A percentile compares a stretch with the other conserved stretches of the same genome.
phyloP scores from a whole-genome alignment of 2,797 vertebrate genomes.

The Xenops minutus region DNA sequence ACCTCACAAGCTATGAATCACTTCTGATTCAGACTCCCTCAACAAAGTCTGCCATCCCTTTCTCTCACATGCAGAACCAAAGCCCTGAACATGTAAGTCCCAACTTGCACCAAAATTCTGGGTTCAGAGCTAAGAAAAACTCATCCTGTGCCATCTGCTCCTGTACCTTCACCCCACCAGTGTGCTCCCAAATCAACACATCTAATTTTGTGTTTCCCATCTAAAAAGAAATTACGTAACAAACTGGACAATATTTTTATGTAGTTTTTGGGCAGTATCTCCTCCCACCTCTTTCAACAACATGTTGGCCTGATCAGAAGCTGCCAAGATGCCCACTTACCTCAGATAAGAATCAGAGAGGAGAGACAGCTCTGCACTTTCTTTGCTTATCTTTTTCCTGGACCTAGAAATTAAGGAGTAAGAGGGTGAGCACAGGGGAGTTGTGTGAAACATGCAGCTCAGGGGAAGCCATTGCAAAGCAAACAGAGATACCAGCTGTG shows the following conservation, averaged over 20 bases:
- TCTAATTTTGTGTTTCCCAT: neutral
- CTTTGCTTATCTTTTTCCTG: neutral
- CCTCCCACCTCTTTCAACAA: neutral
- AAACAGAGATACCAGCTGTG: neutral
- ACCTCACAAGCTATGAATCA: constrained; percentile 19
- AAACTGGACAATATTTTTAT: neutral
- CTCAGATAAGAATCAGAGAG: neutral
- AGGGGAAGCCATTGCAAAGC: neutral
- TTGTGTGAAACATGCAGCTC: neutral
- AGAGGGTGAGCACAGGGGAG: neutral
- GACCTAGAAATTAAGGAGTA: neutral
- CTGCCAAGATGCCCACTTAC: neutral
- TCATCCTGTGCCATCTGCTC: neutral
- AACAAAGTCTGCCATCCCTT: neutral
- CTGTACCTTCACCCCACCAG: neutral
- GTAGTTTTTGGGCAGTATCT: neutral
- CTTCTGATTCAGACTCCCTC: constrained; percentile 7
- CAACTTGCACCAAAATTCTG: neutral
- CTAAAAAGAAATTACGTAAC: neutral
- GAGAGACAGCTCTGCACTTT: neutral
- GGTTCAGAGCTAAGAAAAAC: neutral
- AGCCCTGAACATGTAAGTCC: neutral
- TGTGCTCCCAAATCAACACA: neutral
- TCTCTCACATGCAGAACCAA: neutral
- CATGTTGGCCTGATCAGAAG: neutral